phyloP scores from a whole-genome alignment of 2,888 invertebrate species.

The Campaea margaritaria region DNA sequence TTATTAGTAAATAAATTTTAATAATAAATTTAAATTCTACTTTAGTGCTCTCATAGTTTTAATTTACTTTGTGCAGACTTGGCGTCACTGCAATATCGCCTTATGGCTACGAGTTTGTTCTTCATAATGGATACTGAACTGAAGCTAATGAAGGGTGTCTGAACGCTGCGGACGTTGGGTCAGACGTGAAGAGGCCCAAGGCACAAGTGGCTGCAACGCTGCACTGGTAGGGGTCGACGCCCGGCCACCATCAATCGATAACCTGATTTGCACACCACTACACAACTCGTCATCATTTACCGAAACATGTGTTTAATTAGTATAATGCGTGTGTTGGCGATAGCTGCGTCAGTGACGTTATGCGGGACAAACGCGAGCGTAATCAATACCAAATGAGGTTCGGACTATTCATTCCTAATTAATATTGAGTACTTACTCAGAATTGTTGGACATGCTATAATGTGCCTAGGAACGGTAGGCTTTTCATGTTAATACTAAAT shows the following conservation, averaged over 20 bases:
- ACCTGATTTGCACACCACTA: conserved; percentile 74
- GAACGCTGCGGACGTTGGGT: conserved; percentile 42
- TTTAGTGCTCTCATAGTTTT: too few species aligned
- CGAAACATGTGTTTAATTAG: conserved; percentile 35
- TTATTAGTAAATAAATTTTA: too few species aligned
- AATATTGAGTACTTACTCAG: conserved; percentile 7
- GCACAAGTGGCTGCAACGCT: conserved; percentile 38
- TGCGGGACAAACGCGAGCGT: conserved; percentile 29
- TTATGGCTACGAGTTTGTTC: neutral
- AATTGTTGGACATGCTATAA: conserved; percentile 1
- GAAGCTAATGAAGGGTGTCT: conserved; percentile 34
- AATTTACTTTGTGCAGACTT: too few species aligned
- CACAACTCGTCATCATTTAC: conserved; percentile 69
- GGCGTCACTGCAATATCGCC: neutral
- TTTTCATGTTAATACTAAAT: neutral
- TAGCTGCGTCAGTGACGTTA: conserved; percentile 24
- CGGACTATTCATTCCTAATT: conserved; percentile 17
- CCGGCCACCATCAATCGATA: conserved; percentile 79
- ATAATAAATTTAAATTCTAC: too few species aligned
- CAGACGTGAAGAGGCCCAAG: conserved; percentile 35
- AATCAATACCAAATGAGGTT: conserved; percentile 27
- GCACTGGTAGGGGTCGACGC: conserved; percentile 69
- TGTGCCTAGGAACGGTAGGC: conserved; percentile 3
- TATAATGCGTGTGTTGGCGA: conserved; percentile 28
- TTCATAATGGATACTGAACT: conserved; percentile 29